Base-by-base conservation (phyloP, 2,888 invertebrate genomes). In the Phanerotoma sp. region DNA sequence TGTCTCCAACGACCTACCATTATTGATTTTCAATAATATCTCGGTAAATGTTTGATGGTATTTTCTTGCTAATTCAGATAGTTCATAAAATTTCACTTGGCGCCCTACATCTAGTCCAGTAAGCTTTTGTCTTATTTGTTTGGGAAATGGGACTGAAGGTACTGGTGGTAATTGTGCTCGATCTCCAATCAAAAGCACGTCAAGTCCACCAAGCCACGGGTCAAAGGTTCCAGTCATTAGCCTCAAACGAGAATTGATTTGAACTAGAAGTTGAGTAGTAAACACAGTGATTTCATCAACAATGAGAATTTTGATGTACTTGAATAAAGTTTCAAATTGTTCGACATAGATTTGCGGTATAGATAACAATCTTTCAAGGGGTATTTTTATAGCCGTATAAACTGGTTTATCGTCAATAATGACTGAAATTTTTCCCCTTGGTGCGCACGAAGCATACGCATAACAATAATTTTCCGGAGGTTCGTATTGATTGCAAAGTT, bases 401-500 rank as follows among this genome's bases (percentile, higher is more conserved):
- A n/a, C n/a, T n/a, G n/a, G n/a, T n/a, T 9, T 30, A 11, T 11
- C 30, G 3, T 30, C 30, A 30, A 30, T 30, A 11, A 11, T 11
- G 2, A 30, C 30, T 11, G 30, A 2, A 30, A 3, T 11, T 30
- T 30, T 30, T 9, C 30, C 30, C 11, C 63, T 65, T 45, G 62
- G 64, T 22, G 67, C 66, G 53, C 64, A 62, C 28, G 69, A 56
- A 28, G 77, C 66, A 53, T 72, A 77, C 9, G 73, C 66, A 65
- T 77, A 75, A 62, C 66, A 72, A 53, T 53, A 62, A 5, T 66
- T 71, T 66, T 75, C 68, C 40, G 42, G 63, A 38, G 69, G 62
- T 40, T 71, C 51, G 55, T 58, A 77, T 30, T 75, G 42, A 53
- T 77, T 77, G 46, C 74, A 74, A 51, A 73, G 75, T 66, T 75